Base-by-base conservation (phyloP, 2,797 vertebrate genomes). In the Tachyglossus aculeatus region DNA sequence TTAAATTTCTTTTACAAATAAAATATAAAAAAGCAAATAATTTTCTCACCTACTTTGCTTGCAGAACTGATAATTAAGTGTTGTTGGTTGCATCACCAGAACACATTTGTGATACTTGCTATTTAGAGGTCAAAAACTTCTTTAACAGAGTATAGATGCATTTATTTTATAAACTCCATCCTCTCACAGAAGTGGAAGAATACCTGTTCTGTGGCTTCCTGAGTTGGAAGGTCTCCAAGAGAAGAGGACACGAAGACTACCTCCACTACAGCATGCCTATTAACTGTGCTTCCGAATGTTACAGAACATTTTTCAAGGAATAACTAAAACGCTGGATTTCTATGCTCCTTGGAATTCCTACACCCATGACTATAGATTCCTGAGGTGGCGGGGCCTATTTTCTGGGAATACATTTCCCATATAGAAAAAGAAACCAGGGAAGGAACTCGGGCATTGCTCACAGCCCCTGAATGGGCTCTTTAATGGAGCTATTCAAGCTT, bases 41-140 rank as follows among this genome's bases (percentile, higher is more conserved):
- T 92, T 93, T 94, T 94, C 91, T 93, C 93, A 94, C 92, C 89
- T 93, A 92, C 92, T 94, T 94, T 94, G 89, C 89, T 89, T 91
- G 87, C 86, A 90, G 91, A 94, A 89, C 91, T 92, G 93, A 93
- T 93, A 94, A 94, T 94, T 92, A 94, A 94, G 92, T 93, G 92
- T 89, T 92, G 90, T 86, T 90, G 86, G 72, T 77, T 93, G 88
- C 85, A 89, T 90, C 89, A 89, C 82, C 86, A 90, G 88, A 71
- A 86, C 77, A 85, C 71, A 86, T 92, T 92, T 87, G 89, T 82
- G 84, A 84, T 84, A 81, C 87, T 89, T 92, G 88, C 90, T 87
- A 91, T 92, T 91, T 92, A 91, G 88, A 90, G 89, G 84, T 31
- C 84, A 87, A 89, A 84, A 74, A 74, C 69, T 82, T 90, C 87